These are phyloP conservation scores for Mobula hypostoma DNA, from an alignment of 2,113 vertebrate species.

Conservation along the genomic window DNA sequence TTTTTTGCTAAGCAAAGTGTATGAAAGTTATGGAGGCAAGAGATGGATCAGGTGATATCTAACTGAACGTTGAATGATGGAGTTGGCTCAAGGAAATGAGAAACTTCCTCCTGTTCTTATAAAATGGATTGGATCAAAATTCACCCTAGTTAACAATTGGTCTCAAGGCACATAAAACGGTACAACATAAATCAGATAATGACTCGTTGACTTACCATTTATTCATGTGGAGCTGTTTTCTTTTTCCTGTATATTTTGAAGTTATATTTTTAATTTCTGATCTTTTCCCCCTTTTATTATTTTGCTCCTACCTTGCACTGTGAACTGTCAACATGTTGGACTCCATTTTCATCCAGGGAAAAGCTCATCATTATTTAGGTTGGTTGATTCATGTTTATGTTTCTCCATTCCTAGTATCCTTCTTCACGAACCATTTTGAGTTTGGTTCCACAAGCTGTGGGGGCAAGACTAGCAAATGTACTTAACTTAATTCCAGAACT, in stretches of 20 bases:
- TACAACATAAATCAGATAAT: neutral
- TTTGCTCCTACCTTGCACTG: slow-evolving; percentile 18
- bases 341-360: slow-evolving; percentile 13
- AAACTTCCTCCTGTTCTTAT: neutral
- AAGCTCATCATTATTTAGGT: slow-evolving; percentile 17
- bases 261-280: slow-evolving; percentile 2
- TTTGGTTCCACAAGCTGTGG: neutral
- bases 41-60: neutral
- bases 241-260: slow-evolving; percentile 13
- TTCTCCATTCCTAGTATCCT: neutral
- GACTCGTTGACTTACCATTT: neutral
- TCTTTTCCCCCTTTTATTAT: slow-evolving; percentile 3
- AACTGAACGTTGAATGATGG: neutral
- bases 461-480: neutral
- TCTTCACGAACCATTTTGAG: neutral
- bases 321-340: neutral
- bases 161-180: neutral
- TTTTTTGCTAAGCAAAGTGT: neutral
- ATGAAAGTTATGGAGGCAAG: neutral
- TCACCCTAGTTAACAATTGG: neutral
- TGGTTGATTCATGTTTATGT: neutral
- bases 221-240: neutral
- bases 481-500: neutral
- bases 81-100: neutral
- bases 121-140: neutral